phyloP scores from a whole-genome alignment of 1,140 invertebrate species.

The Elysia chlorotica region DNA sequence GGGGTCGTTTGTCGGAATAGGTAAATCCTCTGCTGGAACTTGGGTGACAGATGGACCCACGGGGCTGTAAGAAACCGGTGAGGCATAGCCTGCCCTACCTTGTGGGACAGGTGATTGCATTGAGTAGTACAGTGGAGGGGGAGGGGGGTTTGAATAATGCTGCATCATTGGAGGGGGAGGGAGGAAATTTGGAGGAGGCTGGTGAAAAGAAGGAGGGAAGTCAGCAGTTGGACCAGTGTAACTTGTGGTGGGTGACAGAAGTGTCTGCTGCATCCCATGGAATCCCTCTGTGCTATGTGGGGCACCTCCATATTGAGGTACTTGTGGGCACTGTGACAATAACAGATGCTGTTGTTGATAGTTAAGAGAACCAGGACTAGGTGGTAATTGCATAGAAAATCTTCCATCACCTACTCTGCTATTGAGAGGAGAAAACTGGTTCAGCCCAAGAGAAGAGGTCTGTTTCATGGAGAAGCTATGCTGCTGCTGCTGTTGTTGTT shows the following conservation, averaged over 20 bases:
- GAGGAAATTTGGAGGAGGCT: not conserved
- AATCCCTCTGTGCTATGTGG: too few relatives aligned
- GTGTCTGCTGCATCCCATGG: too few relatives aligned
- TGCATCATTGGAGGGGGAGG: not conserved
- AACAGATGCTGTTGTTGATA: too few relatives aligned
- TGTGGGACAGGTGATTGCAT: not conserved
- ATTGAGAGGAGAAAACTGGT: too few relatives aligned
- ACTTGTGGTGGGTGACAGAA: too few relatives aligned
- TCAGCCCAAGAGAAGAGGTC: slow-evolving; percentile 9
- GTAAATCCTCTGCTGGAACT: slow-evolving; percentile 49
- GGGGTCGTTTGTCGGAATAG: slow-evolving; percentile 68
- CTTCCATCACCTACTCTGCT: too few relatives aligned
- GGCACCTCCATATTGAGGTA: too few relatives aligned
- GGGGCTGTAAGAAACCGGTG: not conserved
- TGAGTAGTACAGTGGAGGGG: not conserved
- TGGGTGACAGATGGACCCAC: not conserved
- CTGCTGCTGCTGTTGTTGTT: not conserved
- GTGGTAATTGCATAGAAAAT: too few relatives aligned
- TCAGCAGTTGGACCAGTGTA: too few relatives aligned
- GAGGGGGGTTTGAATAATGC: not conserved
- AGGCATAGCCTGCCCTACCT: not conserved
- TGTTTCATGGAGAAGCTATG: not conserved
- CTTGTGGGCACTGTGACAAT: too few relatives aligned
- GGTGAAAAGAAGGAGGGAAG: slow-evolving; percentile 33
- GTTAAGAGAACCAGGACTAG: too few relatives aligned